Conservation (phyloP, 2,113 vertebrate genomes). For the Porphyrio hochstetteri region DNA sequence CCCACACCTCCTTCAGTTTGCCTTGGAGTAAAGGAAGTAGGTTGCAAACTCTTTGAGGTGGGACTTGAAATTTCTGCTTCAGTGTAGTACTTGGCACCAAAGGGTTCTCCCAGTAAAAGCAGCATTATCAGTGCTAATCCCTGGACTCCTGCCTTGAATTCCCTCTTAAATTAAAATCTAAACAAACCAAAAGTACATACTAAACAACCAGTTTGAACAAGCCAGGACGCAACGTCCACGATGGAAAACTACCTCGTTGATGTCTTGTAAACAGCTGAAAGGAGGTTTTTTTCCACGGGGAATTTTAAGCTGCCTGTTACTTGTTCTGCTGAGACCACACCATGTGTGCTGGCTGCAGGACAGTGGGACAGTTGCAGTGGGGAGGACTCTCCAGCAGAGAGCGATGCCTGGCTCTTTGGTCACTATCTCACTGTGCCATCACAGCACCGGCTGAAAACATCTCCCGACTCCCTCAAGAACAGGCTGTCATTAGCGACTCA, state of each 20-base stretch:
- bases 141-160: neutral
- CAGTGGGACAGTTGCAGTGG: fast-evolving
- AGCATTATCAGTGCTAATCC: neutral
- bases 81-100: neutral
- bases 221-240: neutral
- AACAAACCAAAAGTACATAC: neutral
- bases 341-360: neutral
- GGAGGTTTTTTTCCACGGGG: neutral
- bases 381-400: neutral
- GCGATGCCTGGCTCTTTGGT: neutral
- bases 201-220: neutral
- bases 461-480: neutral
- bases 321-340: neutral
- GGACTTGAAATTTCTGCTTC: neutral
- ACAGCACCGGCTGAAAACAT: fast-evolving
- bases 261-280: neutral
- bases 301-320: neutral
- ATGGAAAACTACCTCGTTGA: neutral
- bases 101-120: neutral
- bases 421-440: neutral
- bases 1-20: neutral
- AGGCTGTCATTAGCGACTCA: neutral
- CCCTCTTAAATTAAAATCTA: neutral
- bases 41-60: neutral
- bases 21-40: neutral